These are phyloP conservation scores for Sericinus montela DNA, from an alignment of 2,888 invertebrate genomes.

Conservation along the genomic window DNA sequence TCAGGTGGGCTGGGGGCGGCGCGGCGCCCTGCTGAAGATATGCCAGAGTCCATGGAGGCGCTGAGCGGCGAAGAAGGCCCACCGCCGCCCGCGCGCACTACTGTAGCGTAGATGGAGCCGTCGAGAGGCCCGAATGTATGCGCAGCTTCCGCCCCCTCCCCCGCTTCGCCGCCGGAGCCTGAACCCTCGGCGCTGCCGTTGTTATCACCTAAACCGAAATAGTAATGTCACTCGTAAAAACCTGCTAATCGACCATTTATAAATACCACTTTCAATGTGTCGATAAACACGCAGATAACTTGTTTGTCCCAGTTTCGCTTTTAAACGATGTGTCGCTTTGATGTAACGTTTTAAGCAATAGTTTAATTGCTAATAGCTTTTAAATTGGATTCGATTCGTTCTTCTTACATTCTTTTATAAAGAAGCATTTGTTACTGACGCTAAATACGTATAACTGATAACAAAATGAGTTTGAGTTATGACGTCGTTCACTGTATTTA, in stretches of 20 bases:
- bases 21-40: slow-evolving; percentile 86
- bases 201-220: slow-evolving; percentile 75
- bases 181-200: slow-evolving; percentile 72
- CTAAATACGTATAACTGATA: background rate
- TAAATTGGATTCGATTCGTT: slow-evolving; percentile 60
- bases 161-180: slow-evolving; percentile 64
- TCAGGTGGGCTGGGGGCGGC: slow-evolving; percentile 76
- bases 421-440: background rate
- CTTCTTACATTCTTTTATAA: too few relatives aligned
- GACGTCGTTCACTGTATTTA: too few relatives aligned
- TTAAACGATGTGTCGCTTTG: slow-evolving; percentile 19
- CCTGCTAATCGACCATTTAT: slow-evolving; percentile 1
- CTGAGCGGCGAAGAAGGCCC: slow-evolving; percentile 85
- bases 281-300: slow-evolving; percentile 8
- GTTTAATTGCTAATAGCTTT: slow-evolving; percentile 55
- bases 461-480: background rate
- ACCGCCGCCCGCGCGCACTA: slow-evolving; percentile 70
- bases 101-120: slow-evolving; percentile 93
- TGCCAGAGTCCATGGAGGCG: slow-evolving; percentile 95
- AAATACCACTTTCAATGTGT: slow-evolving; percentile 8
- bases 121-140: slow-evolving; percentile 92
- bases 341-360: slow-evolving; percentile 40
- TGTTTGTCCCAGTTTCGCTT: slow-evolving; percentile 16
- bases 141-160: slow-evolving; percentile 66
- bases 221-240: slow-evolving; percentile 29